Evolutionary conservation across 1,140 invertebrate species (phyloP), one percentile per base, ranked within the genome.

Genomic region (Aphaenogaster ashmeadi): DNA sequence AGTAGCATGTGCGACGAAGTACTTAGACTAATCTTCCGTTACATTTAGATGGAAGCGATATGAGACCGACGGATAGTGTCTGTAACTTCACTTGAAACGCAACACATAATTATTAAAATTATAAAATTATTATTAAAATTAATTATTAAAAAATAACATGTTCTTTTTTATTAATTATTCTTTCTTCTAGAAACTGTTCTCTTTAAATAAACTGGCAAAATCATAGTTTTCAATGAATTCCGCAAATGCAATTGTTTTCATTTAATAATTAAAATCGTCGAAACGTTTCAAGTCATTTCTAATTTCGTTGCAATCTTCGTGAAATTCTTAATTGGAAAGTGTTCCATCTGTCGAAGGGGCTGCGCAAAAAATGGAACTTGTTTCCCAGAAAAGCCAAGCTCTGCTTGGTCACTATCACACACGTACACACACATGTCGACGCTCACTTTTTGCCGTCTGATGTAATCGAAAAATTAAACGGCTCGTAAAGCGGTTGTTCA

Each of bases 381-480:
- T 66, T 66, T 80, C 78, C 13, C 47, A 67, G 36, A 54, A 67
- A 21, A 38, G 62, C 13, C 47, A 41, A 52, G 60, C 33, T 79
- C 44, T 44, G 56, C 36, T 3, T 11, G 21, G 8, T 44, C 58
- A 38, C 18, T 18, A 56, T 7, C 15, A 15, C n/a, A 69, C 27
- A 41, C 18, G 2, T 21, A 27, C 11, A 9, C 44, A 79, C 47
- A 74, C 36, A 64, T 62, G 74, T 69, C 58, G 18, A 18, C n/a
- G 50, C 47, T 50, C 50, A 44, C 13, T 86, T 88, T 78, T 78
- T 88, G 83, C 36, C 18, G 56, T 13, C 64, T 88, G 87, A 88
- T 69, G 72, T 88, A 88, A 88, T 86, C 87, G 83, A 77, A 62
- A 79, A 80, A 86, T 85, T 58, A 36, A 54, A 60, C 47, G 64